Percentiles rank a stretch among this genome's conserved stretches.
phyloP scores from a whole-genome alignment of 2,888 invertebrate species.

The Eumerus sabulonum region DNA sequence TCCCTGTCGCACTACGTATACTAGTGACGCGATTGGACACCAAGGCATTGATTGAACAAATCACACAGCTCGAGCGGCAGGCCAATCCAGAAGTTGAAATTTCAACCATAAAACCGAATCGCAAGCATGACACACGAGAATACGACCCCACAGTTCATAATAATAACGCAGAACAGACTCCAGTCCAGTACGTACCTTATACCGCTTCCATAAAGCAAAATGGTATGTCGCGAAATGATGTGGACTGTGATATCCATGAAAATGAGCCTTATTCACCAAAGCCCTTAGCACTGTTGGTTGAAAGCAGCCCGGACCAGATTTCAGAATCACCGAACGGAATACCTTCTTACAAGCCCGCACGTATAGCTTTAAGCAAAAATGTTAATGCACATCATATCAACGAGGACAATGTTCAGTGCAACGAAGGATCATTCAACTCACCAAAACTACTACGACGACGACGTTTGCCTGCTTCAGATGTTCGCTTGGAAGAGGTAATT shows the following conservation, averaged over 20 bases:
- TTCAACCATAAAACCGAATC: background rate
- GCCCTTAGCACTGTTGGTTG: conserved; percentile 17
- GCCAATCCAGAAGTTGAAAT: background rate
- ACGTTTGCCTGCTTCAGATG: conserved; percentile 1
- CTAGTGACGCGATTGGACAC: conserved; percentile 37
- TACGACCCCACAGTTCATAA: conserved; percentile 48
- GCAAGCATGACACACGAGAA: conserved; percentile 20
- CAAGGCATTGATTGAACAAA: conserved; percentile 38
- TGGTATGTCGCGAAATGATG: conserved; percentile 18
- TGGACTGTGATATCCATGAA: conserved; percentile 13
- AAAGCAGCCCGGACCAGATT: conserved; percentile 46
- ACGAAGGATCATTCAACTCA: conserved; percentile 1
- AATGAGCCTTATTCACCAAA: conserved; percentile 65
- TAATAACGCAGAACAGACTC: conserved; percentile 3
- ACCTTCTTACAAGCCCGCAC: conserved; percentile 60
- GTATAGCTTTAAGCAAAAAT: conserved; percentile 13
- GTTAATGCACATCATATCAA: conserved; percentile 12
- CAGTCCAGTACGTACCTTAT: conserved; percentile 53
- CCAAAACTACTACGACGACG: conserved; percentile 30
- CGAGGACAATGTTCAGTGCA: background rate
- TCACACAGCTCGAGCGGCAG: conserved; percentile 31
- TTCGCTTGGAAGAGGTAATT: conserved; percentile 1
- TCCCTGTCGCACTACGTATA: conserved; percentile 44
- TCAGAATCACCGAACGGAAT: conserved; percentile 46
- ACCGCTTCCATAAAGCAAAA: conserved; percentile 45